These are phyloP conservation scores for Spilarctia lutea DNA, from an alignment of 2,888 invertebrate genomes.

Conservation along the genomic window DNA sequence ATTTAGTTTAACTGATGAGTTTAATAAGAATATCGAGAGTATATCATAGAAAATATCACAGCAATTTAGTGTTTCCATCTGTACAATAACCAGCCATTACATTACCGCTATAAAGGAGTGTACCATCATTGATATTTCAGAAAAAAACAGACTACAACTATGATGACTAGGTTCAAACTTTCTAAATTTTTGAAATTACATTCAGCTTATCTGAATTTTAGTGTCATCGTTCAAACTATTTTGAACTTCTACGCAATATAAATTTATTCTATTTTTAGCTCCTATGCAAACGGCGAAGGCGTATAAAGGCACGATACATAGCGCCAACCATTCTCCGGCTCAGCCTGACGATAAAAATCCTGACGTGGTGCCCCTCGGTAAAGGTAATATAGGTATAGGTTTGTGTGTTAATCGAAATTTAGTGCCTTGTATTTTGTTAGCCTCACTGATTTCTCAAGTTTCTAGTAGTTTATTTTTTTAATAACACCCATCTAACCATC, in stretches of 20 bases:
- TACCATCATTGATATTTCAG: neutral
- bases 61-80: no score
- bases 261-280: slow-evolving; percentile 65
- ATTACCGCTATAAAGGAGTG: neutral
- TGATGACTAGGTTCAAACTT: neutral
- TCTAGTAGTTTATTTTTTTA: neutral
- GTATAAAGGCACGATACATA: slow-evolving; percentile 89
- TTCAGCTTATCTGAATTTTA: neutral
- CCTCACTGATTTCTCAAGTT: neutral
- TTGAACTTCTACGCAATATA: slow-evolving; percentile 2
- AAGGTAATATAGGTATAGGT: slow-evolving; percentile 86
- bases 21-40: neutral
- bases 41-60: no score
- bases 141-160: neutral
- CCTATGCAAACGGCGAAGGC: slow-evolving; percentile 77
- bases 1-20: neutral
- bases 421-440: neutral
- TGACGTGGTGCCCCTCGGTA: slow-evolving; percentile 94
- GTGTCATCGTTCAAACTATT: neutral
- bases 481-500: neutral
- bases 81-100: neutral
- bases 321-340: slow-evolving; percentile 85
- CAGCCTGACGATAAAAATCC: slow-evolving; percentile 96
- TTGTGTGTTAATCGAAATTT: slow-evolving; percentile 9
- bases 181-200: neutral